These are phyloP conservation scores for Austrolebias charrua DNA, from an alignment of 2,797 vertebrate genomes.

Conservation along the genomic window DNA sequence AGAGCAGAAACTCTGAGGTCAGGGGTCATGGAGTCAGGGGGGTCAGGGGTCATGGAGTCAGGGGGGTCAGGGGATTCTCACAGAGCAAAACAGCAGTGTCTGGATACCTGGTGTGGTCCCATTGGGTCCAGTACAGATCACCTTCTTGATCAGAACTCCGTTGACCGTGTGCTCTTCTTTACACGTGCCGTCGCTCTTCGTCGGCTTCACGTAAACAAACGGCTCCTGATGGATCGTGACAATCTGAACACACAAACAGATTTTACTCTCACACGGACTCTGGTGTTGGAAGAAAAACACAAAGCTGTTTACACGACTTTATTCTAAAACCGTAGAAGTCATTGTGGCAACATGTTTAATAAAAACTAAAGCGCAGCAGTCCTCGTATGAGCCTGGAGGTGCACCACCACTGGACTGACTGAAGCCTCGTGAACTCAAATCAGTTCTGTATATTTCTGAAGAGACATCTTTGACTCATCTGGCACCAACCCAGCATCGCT, in stretches of 20 bases:
- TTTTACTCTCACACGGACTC: not conserved
- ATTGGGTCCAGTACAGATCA: constrained; percentile 94
- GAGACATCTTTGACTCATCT: too few species aligned
- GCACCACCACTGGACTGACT: too few species aligned
- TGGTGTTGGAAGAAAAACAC: not conserved
- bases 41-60: too few species aligned
- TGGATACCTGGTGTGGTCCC: constrained; percentile 90
- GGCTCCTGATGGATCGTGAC: constrained; percentile 98
- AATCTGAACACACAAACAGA: constrained; percentile 78
- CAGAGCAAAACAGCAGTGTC: not conserved
- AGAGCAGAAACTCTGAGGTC: too few species aligned
- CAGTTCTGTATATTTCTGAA: too few species aligned
- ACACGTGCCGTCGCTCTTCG: constrained; percentile 88
- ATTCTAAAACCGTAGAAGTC: too few species aligned
- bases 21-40: too few species aligned
- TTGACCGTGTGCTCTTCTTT: constrained; percentile 89
- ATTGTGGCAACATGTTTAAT: too few species aligned
- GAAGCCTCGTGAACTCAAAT: too few species aligned
- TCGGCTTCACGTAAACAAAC: constrained; percentile 94
- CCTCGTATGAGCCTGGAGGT: too few species aligned
- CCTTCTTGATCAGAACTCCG: constrained; percentile 94
- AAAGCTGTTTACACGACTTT: not conserved
- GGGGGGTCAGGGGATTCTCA: not conserved
- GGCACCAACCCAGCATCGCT: too few species aligned
- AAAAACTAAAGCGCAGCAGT: too few species aligned